Percentiles rank a stretch among this genome's conserved stretches.
Conservation (phyloP, 1,140 invertebrate genomes). For the Phthorimaea operculella region DNA sequence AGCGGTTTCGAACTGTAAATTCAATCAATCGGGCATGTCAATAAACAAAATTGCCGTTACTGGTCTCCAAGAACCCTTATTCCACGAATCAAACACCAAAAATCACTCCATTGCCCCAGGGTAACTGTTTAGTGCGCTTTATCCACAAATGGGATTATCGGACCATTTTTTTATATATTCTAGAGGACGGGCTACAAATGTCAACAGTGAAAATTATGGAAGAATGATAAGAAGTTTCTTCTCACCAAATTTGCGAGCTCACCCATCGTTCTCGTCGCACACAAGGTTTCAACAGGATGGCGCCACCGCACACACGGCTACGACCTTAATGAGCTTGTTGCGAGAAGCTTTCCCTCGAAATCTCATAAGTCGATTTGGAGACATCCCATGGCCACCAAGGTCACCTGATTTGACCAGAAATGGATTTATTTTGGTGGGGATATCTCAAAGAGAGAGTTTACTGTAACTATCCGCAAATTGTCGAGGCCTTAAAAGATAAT, state of each 20-base stretch:
- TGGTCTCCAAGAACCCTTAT: no score
- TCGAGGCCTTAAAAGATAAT: neutral
- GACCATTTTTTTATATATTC: slow-evolving; percentile 1
- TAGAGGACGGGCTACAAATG: neutral
- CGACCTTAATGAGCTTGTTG: slow-evolving; percentile 24
- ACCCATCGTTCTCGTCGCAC: slow-evolving; percentile 12
- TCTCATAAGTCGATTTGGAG: slow-evolving; percentile 27
- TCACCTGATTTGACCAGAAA: slow-evolving; percentile 26
- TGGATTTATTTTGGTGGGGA: neutral
- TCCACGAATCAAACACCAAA: no score
- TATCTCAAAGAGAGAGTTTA: neutral
- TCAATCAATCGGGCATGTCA: no score
- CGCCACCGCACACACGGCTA: slow-evolving; percentile 41
- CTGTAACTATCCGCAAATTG: neutral
- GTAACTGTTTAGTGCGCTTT: no score
- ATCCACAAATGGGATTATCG: no score
- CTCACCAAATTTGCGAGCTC: slow-evolving; percentile 14
- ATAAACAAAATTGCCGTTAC: slow-evolving; percentile 37
- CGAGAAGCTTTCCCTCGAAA: slow-evolving; percentile 24
- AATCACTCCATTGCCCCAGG: no score
- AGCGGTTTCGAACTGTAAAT: no score
- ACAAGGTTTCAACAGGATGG: slow-evolving; percentile 54
- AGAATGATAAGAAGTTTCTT: slow-evolving; percentile 6
- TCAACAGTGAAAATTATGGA: slow-evolving; percentile 6
- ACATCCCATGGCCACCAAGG: slow-evolving; percentile 49